A percentile compares a stretch with the other conserved stretches of the same genome.
phyloP scores from a whole-genome alignment of 2,797 vertebrate species.

The Brotula barbata region DNA sequence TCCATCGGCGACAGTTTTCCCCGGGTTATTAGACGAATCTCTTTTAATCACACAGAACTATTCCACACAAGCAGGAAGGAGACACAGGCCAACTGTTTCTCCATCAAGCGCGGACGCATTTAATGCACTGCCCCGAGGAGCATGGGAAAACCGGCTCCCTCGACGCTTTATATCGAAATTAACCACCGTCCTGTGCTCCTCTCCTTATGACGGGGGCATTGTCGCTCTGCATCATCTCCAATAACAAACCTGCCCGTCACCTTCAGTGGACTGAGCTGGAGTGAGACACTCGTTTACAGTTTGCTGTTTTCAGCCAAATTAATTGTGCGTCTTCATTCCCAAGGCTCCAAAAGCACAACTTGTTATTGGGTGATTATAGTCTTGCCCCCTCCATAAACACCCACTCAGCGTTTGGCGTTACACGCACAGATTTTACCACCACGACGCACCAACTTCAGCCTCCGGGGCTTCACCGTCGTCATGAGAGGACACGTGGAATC shows the following conservation, averaged over 20 bases:
- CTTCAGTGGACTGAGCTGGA: not conserved
- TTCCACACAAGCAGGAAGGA: conserved; percentile 37
- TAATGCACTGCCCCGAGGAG: conserved; percentile 18
- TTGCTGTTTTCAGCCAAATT: not conserved
- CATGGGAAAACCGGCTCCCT: conserved; percentile 39
- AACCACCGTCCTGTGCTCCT: conserved; percentile 36
- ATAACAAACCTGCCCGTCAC: conserved; percentile 21
- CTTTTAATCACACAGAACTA: conserved; percentile 68
- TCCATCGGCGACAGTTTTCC: conserved; percentile 32
- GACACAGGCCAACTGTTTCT: conserved; percentile 36
- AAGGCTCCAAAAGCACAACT: not conserved
- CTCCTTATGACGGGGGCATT: conserved; percentile 25
- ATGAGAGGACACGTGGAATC: not conserved
- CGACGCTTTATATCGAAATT: conserved; percentile 54
- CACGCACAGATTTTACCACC: too few species aligned
- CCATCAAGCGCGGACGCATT: conserved; percentile 37
- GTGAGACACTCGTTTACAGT: too few species aligned
- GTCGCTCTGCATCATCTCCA: conserved; percentile 27
- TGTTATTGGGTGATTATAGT: not conserved
- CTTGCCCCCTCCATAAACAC: not conserved
- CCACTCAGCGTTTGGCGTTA: too few species aligned
- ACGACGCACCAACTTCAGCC: too few species aligned
- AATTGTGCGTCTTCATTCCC: not conserved
- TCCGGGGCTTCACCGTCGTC: too few species aligned
- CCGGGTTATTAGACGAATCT: conserved; percentile 66